Conservation (phyloP, 1,140 invertebrate genomes). For the Danaus melanippus region DNA sequence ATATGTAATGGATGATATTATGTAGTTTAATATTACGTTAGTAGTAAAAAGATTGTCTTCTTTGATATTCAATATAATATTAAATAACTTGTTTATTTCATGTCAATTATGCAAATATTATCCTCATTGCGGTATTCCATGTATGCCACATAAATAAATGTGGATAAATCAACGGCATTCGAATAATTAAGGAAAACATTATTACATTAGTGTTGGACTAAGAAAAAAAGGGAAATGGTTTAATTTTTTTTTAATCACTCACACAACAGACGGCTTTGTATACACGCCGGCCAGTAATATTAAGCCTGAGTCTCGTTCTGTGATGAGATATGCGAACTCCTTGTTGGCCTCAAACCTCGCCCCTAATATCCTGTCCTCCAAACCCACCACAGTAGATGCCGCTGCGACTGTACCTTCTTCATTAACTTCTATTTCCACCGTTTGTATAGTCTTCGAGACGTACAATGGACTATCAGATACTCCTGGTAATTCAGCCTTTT, state of each 20-base stretch:
- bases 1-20: too few species aligned
- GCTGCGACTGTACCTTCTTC: slow-evolving; percentile 82
- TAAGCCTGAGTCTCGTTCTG: slow-evolving; percentile 54
- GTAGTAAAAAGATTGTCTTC: too few species aligned
- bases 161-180: too few species aligned
- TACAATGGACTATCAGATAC: slow-evolving; percentile 72
- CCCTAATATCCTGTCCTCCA: slow-evolving; percentile 65
- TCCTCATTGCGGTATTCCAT: too few species aligned
- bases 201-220: too few species aligned
- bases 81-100: too few species aligned
- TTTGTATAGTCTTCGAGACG: slow-evolving; percentile 76
- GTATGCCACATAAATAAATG: too few species aligned
- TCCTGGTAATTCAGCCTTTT: slow-evolving; percentile 76
- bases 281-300: slow-evolving; percentile 70
- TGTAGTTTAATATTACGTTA: too few species aligned
- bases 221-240: slow-evolving; percentile 10
- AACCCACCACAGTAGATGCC: slow-evolving; percentile 75
- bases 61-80: too few species aligned
- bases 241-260: slow-evolving; percentile 17
- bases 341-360: slow-evolving; percentile 69
- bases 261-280: slow-evolving; percentile 32
- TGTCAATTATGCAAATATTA: too few species aligned
- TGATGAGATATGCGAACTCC: slow-evolving; percentile 70
- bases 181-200: too few species aligned
- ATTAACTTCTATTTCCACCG: slow-evolving; percentile 80